A percentile compares a stretch with the other conserved stretches of the same genome.
Evolutionary conservation across 2,113 vertebrate genomes (phyloP).

Genomic region (Tiliqua scincoides): DNA sequence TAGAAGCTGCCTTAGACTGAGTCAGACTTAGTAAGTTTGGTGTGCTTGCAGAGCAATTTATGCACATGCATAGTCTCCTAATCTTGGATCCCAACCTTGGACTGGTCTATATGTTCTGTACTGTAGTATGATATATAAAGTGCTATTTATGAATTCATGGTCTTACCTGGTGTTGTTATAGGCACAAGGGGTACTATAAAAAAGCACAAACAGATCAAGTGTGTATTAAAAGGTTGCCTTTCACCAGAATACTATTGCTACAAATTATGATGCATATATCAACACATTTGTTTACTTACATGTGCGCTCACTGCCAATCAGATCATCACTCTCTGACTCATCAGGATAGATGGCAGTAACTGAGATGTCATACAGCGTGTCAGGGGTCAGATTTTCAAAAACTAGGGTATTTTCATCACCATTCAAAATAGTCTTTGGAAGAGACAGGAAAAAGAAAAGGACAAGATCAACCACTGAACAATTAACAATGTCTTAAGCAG

Average conservation of each 20-base stretch:
- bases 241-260: constrained; percentile 34
- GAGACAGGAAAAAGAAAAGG: constrained; percentile 20
- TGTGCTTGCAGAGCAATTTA: neutral
- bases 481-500: neutral
- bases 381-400: constrained; percentile 86
- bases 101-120: neutral
- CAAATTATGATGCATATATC: constrained; percentile 9
- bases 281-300: constrained; percentile 76
- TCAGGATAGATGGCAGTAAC: constrained; percentile 97
- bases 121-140: neutral
- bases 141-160: constrained; percentile 41
- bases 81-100: neutral
- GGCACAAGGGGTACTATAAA: constrained; percentile 82
- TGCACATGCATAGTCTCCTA: neutral
- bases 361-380: constrained; percentile 87
- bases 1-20: no score
- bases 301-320: constrained; percentile 87
- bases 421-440: constrained; percentile 84
- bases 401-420: constrained; percentile 83
- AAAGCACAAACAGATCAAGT: constrained; percentile 61
- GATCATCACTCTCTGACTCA: constrained; percentile 93
- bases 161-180: constrained; percentile 82
- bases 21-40: neutral
- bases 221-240: constrained; percentile 33
- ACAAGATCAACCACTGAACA: neutral